phyloP scores from a whole-genome alignment of 1,140 invertebrate species.

The Drosophila funebris region DNA sequence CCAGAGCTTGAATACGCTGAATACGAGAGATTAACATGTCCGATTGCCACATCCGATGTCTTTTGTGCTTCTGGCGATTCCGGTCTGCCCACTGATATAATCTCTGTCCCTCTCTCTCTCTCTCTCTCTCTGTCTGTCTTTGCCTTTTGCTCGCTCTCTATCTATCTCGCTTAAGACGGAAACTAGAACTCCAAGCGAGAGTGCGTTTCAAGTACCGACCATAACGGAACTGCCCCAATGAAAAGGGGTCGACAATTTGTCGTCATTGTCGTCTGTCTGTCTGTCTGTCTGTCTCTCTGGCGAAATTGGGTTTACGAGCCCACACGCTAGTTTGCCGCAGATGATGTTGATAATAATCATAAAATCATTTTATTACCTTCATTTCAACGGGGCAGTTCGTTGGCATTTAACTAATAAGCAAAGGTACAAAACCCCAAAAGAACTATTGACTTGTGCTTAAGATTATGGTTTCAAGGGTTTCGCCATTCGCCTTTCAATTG shows the following conservation, averaged over 20 bases:
- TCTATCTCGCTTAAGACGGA: constrained; percentile 26
- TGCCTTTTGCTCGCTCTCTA: neutral
- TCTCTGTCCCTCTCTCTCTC: constrained; percentile 2
- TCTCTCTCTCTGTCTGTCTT: neutral
- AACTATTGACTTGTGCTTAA: constrained; percentile 16
- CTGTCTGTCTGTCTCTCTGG: constrained; percentile 2
- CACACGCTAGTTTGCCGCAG: constrained; percentile 19
- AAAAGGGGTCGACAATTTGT: constrained; percentile 41
- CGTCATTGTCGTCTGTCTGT: neutral
- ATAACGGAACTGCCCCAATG: constrained; percentile 32
- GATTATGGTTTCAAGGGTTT: neutral
- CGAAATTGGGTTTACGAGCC: constrained; percentile 54
- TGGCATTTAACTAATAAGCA: constrained; percentile 57
- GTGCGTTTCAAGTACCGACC: constrained; percentile 38
- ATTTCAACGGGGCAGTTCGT: constrained; percentile 25
- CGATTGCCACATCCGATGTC: constrained; percentile 56
- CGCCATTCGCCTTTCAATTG: neutral
- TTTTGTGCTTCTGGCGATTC: constrained; percentile 42
- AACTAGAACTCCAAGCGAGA: constrained; percentile 42
- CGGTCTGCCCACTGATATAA: constrained; percentile 45
- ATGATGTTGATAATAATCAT: constrained; percentile 54
- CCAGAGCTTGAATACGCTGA: neutral
- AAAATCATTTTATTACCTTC: constrained; percentile 52
- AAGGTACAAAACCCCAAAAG: constrained; percentile 5
- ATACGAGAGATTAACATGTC: constrained; percentile 50